A percentile compares a stretch with the other conserved stretches of the same genome.
These are phyloP conservation scores for Melinaea marsaeus DNA, from an alignment of 2,888 invertebrate species.

Conservation along the genomic window DNA sequence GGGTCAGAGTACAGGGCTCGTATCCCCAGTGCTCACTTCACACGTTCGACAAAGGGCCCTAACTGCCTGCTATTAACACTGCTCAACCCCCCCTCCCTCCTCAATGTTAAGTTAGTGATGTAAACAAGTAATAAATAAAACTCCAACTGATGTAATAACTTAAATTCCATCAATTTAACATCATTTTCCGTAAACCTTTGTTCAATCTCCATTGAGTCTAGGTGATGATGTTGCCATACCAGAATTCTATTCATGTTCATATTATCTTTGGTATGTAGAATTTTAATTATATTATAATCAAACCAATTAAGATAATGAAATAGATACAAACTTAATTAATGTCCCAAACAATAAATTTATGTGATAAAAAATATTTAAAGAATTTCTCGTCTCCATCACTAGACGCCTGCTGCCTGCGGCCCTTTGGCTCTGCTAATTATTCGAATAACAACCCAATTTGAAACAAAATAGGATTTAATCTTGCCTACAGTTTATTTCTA, in stretches of 20 bases:
- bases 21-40: constrained; percentile 71
- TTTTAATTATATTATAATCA: too few relatives aligned
- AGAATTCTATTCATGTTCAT: too few relatives aligned
- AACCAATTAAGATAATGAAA: too few relatives aligned
- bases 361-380: constrained; percentile 25
- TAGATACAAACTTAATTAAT: not conserved
- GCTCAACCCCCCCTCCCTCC: constrained; percentile 50
- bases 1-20: constrained; percentile 45
- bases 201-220: too few relatives aligned
- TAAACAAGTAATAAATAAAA: constrained; percentile 29
- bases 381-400: constrained; percentile 32
- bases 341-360: constrained; percentile 16
- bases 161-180: too few relatives aligned
- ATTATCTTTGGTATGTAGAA: too few relatives aligned
- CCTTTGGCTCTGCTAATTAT: constrained; percentile 17
- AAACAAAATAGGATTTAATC: constrained; percentile 44
- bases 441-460: constrained; percentile 42
- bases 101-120: constrained; percentile 50
- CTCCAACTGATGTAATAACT: not conserved
- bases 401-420: constrained; percentile 24
- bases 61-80: constrained; percentile 76
- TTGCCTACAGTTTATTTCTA: constrained; percentile 37
- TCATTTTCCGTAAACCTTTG: too few relatives aligned
- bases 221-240: too few relatives aligned
- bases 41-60: constrained; percentile 74